These are phyloP conservation scores for Chitala chitala DNA, from an alignment of 2,113 vertebrate species.

Conservation along the genomic window DNA sequence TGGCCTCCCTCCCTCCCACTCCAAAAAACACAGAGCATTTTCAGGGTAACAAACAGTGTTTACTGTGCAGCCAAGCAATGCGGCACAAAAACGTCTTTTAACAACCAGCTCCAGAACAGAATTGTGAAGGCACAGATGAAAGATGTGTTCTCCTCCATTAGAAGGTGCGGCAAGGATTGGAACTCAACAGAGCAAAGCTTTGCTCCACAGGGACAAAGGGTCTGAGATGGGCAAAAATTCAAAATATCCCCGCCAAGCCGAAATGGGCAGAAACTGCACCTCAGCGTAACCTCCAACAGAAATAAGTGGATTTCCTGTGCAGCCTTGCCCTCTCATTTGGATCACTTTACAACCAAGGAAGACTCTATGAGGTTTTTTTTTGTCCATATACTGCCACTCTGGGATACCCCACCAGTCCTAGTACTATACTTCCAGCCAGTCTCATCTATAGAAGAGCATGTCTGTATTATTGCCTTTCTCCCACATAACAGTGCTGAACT, in stretches of 20 bases:
- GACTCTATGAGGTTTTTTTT: background rate
- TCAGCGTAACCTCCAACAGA: background rate
- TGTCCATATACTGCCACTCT: background rate
- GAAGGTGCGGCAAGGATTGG: background rate
- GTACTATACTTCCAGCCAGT: too few relatives aligned
- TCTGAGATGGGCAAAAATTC: constrained; percentile 7
- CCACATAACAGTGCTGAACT: too few relatives aligned
- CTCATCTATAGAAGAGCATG: too few relatives aligned
- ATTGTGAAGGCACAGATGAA: constrained; percentile 27
- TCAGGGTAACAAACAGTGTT: background rate
- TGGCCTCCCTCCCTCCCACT: background rate
- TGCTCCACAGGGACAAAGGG: background rate
- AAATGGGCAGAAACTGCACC: background rate
- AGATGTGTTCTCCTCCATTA: constrained; percentile 11
- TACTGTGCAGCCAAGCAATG: constrained; percentile 5
- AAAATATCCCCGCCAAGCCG: background rate
- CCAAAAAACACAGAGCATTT: constrained; percentile 6
- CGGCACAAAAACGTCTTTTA: too few relatives aligned
- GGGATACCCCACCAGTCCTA: too few relatives aligned
- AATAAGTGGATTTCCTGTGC: background rate
- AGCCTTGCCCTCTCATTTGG: background rate
- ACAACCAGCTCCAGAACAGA: constrained; percentile 2
- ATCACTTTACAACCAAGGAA: background rate
- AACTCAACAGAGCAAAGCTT: background rate
- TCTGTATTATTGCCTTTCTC: too few relatives aligned